These are phyloP conservation scores for Oscheius sp. DNA, from an alignment of 2,888 invertebrate genomes.

Conservation along the genomic window DNA sequence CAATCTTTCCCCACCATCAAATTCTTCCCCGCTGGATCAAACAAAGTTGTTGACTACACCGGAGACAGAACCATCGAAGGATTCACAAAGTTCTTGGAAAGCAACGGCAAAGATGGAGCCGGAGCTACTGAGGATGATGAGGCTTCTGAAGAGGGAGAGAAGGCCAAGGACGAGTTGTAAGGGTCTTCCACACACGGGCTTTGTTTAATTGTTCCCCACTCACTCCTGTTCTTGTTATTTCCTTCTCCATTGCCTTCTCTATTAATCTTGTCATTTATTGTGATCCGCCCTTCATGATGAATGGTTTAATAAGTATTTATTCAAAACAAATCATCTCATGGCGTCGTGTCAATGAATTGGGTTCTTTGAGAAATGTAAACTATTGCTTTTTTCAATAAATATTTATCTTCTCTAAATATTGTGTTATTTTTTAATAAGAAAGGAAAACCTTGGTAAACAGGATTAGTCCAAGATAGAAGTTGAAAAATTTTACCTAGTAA, in stretches of 20 bases:
- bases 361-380: constrained; percentile 23
- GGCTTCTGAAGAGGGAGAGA: constrained; percentile 66
- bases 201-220: constrained; percentile 3
- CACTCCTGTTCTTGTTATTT: constrained; percentile 15
- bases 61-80: constrained; percentile 93
- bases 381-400: constrained; percentile 17
- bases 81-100: constrained; percentile 90
- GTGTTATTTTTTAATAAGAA: background rate
- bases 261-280: constrained; percentile 25
- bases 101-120: constrained; percentile 82
- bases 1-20: constrained; percentile 85
- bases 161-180: constrained; percentile 52
- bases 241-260: constrained; percentile 24
- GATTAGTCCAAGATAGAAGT: too few relatives aligned
- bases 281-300: constrained; percentile 28
- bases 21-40: constrained; percentile 89
- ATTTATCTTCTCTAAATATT: too few relatives aligned
- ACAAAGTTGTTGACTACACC: constrained; percentile 88
- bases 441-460: background rate
- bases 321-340: constrained; percentile 29
- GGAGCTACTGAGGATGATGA: constrained; percentile 68
- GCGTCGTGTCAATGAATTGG: constrained; percentile 30
- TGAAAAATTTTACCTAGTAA: too few relatives aligned
- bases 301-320: constrained; percentile 29
- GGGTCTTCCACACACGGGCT: constrained; percentile 18